phyloP scores from a whole-genome alignment of 2,888 invertebrate species.

The Oligia fasciuncula region DNA sequence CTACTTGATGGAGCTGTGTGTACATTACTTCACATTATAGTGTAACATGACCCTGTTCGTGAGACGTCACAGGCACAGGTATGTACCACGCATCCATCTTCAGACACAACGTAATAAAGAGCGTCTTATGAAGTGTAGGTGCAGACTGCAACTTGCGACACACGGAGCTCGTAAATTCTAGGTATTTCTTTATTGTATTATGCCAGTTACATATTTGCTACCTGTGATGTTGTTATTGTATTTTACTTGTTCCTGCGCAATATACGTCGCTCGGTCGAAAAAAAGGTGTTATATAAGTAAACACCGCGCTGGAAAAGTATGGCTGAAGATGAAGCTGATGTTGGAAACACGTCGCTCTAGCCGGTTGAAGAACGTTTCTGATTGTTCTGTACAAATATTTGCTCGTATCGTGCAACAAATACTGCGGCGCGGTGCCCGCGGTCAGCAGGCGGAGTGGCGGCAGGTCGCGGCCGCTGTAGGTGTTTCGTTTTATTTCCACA shows the following conservation, averaged over 20 bases:
- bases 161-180: not conserved
- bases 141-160: no score
- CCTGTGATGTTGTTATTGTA: conserved; percentile 6
- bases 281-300: not conserved
- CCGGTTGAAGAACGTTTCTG: not conserved
- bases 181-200: conserved; percentile 8
- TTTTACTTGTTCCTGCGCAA: conserved; percentile 5
- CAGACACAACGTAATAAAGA: conserved; percentile 3
- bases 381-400: conserved; percentile 1
- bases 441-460: not conserved
- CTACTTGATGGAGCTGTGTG: no score
- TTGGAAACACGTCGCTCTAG: not conserved
- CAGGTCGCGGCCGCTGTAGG: not conserved
- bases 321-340: not conserved
- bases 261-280: not conserved
- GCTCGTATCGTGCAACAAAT: not conserved
- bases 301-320: not conserved
- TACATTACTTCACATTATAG: not conserved
- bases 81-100: not conserved
- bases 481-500: conserved; percentile 9
- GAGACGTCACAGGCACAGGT: not conserved
- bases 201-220: not conserved
- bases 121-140: not conserved
- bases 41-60: not conserved
- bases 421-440: not conserved